These are phyloP conservation scores for Petaurus breviceps DNA, from an alignment of 2,113 vertebrate genomes.

Conservation along the genomic window DNA sequence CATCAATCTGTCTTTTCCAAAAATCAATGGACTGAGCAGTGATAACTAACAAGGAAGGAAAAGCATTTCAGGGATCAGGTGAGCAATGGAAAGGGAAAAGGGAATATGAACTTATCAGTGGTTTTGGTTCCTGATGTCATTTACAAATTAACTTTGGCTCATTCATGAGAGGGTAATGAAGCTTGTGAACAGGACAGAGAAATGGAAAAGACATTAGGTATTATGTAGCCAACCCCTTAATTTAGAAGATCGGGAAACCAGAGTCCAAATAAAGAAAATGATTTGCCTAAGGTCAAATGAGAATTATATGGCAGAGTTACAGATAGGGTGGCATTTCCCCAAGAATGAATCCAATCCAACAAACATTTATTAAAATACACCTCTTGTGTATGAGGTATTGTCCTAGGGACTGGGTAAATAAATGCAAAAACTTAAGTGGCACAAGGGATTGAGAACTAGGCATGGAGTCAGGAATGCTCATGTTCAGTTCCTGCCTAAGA, in stretches of 20 bases:
- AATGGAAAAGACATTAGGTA: not conserved
- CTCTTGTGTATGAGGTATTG: not conserved
- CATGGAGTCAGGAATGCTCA: not conserved
- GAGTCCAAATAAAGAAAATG: not conserved
- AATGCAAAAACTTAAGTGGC: not conserved
- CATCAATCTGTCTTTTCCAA: constrained; percentile 67
- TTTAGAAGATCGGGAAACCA: not conserved
- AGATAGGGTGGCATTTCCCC: not conserved
- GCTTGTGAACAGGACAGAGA: not conserved
- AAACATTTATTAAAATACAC: not conserved
- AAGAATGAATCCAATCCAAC: not conserved
- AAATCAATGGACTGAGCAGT: constrained; percentile 71
- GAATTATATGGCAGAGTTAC: not conserved
- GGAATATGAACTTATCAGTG: not conserved
- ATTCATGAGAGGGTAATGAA: not conserved
- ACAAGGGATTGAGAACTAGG: not conserved
- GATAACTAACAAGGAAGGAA: constrained; percentile 74
- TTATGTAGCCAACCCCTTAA: not conserved
- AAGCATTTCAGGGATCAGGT: constrained; percentile 59
- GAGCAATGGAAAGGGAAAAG: constrained; percentile 18
- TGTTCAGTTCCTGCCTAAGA: not conserved
- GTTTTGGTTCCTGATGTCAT: not conserved
- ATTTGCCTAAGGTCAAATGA: not conserved
- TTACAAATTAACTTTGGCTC: not conserved
- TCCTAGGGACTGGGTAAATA: not conserved